Evolutionary conservation across 2,113 vertebrate species (phyloP).

Genomic region (Platysternon megacephalum): DNA sequence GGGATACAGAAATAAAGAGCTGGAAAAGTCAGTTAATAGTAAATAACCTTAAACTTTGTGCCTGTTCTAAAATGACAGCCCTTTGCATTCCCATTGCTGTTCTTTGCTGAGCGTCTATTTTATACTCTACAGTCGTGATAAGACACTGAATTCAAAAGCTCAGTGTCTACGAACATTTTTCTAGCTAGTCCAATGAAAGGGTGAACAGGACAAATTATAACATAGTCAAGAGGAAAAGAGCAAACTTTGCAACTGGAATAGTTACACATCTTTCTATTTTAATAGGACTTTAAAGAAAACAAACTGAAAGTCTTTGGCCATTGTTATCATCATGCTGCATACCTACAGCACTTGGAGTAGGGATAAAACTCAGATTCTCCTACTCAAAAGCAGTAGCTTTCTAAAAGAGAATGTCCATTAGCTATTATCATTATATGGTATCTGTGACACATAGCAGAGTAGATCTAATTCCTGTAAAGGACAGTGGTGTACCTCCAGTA

Average conservation of each 20-base stretch:
- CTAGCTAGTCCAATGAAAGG: neutral
- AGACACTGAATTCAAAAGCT: neutral
- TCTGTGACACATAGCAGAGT: neutral
- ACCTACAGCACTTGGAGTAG: neutral
- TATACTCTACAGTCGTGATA: neutral
- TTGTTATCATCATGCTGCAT: neutral
- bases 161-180: neutral
- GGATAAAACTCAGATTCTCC: neutral
- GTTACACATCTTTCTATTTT: neutral
- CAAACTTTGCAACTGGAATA: neutral
- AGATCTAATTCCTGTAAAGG: neutral
- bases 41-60: neutral
- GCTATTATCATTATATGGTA: neutral
- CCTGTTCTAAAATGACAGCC: neutral
- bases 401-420: neutral
- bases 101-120: neutral
- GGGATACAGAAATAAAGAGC: neutral
- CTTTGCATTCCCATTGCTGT: neutral
- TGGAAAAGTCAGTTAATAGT: neutral
- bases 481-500: neutral
- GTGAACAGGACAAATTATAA: neutral
- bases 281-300: neutral
- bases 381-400: neutral
- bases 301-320: neutral
- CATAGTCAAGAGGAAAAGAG: neutral